Conservation (phyloP, 2,888 invertebrate species). For the Cosmia trapezina region DNA sequence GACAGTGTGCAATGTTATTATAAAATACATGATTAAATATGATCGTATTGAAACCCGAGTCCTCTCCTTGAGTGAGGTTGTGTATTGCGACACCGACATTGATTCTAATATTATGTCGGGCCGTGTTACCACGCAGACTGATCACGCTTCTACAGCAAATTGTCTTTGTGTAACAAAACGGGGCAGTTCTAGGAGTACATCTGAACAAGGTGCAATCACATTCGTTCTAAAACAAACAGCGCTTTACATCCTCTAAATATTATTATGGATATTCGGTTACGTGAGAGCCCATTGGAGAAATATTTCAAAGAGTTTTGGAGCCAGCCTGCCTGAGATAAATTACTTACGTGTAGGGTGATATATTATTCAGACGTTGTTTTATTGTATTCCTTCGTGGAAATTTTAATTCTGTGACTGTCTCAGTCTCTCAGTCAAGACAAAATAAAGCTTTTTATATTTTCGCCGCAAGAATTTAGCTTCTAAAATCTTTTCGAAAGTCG, state of each 20-base stretch:
- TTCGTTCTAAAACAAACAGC: not conserved
- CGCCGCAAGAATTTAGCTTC: not conserved
- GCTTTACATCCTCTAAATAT: not conserved
- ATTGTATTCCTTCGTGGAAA: conserved; percentile 27
- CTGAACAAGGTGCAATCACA: not conserved
- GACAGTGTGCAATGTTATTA: conserved; percentile 25
- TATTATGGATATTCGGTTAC: not conserved
- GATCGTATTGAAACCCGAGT: conserved; percentile 59
- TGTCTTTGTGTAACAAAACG: conserved; percentile 11
- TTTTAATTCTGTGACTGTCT: conserved; percentile 7
- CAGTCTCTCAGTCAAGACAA: not conserved
- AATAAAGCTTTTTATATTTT: conserved; percentile 22
- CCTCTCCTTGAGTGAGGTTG: conserved; percentile 65
- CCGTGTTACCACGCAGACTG: conserved; percentile 40
- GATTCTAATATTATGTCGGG: conserved; percentile 52
- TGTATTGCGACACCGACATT: conserved; percentile 60
- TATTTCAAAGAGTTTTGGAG: conserved; percentile 17
- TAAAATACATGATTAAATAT: conserved; percentile 41
- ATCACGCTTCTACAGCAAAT: conserved; percentile 7
- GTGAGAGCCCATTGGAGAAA: conserved; percentile 11
- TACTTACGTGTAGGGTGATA: conserved; percentile 15
- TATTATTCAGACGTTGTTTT: conserved; percentile 34
- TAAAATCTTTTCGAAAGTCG: not conserved
- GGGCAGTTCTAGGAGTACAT: not conserved
- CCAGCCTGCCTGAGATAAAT: not conserved